Evolutionary conservation across 2,113 vertebrate species (phyloP).

Genomic region (Pangasianodon gigas): DNA sequence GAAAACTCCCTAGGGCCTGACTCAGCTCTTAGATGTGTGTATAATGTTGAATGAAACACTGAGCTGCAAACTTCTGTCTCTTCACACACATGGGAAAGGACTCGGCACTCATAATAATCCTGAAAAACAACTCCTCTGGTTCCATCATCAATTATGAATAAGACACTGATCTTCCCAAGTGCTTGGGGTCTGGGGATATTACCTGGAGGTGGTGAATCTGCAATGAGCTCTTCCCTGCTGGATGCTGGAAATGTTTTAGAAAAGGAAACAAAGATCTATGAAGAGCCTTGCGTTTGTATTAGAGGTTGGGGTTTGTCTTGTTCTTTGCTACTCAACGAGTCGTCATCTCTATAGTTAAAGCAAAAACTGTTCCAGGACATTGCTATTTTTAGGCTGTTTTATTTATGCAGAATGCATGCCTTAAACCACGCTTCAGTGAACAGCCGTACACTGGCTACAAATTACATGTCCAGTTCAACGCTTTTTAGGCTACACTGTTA

Average conservation of each 20-base stretch:
- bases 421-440: neutral
- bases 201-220: neutral
- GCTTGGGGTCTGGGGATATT: neutral
- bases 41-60: constrained; percentile 48
- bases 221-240: neutral
- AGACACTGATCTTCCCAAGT: constrained; percentile 28
- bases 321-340: neutral
- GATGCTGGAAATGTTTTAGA: neutral
- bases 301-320: neutral
- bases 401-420: neutral
- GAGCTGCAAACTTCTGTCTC: constrained; percentile 36
- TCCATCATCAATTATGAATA: constrained; percentile 55
- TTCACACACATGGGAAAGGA: constrained; percentile 28
- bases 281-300: constrained; percentile 7
- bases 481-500: neutral
- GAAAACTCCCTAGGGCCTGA: constrained; percentile 42
- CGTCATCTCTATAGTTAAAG: neutral
- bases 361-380: neutral
- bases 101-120: constrained; percentile 19
- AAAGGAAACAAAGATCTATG: neutral
- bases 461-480: neutral
- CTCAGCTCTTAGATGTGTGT: constrained; percentile 45
- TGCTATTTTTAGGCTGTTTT: neutral
- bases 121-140: constrained; percentile 49
- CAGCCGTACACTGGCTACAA: neutral